Evolutionary conservation across 1,140 invertebrate species (phyloP), one percentile per base, ranked within the genome.

Genomic region (Musca domestica): DNA sequence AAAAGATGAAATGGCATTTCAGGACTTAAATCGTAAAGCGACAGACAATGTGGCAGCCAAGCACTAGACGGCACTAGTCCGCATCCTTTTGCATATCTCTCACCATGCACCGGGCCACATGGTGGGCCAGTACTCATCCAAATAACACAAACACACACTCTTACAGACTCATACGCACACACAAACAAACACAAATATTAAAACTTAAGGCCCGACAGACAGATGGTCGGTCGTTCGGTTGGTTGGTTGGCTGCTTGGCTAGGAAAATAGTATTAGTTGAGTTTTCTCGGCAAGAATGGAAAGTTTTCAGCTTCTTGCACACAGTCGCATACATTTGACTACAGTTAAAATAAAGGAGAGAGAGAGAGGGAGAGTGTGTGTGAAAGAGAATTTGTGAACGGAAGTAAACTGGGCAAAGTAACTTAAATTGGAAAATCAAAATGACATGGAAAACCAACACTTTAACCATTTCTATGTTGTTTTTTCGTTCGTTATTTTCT

Each of bases 1-100:
- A 76, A 78, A 78, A 78, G 76, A 78, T 78, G 76, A 78, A 78
- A 76, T 76, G 75, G 58, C 76, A 74, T 74, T 76, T 75, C 70
- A 73, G 54, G 65, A 72, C 74, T 76, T 73, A 73, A 71, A 67
- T 71, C 71, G 69, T 64, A 41, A 61, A 27, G 30, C 27, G 27
- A 61, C 19, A 61, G 56, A 61, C 56, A 61, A 61, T 61, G 17
- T 61, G 56, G 56, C 56, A 61, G 56, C 30, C 56, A 61, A 19
- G 56, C n/a, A 27, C 30, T 34, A 34, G 34, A 30, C 27, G 20
- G 48, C n/a, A 10, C 17, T 41, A 41, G 34, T 41, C 34, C 34
- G 34, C 34, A 41, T 41, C 34, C 34, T 41, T 41, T 9, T 41
- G 34, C 34, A 41, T 41, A 41, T 41, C 34, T 41, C 34, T 41